Percentiles rank a stretch among this genome's conserved stretches.
Conservation (phyloP, 1,140 invertebrate species). For the Centruroides sculpturatus region DNA sequence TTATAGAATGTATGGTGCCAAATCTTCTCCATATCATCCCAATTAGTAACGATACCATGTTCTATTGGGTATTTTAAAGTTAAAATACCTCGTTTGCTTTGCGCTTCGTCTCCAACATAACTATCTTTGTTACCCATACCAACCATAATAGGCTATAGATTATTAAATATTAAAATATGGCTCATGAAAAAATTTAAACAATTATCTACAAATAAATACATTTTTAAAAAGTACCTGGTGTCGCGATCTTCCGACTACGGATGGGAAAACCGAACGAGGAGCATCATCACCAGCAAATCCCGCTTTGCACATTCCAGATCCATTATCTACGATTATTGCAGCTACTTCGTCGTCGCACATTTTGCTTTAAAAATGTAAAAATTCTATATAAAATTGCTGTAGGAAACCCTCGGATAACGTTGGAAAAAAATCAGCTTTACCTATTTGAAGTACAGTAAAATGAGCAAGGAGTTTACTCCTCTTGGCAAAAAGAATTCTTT, state of each 20-base stretch:
- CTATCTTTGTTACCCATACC: slow-evolving; percentile 21
- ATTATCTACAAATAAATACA: too few species aligned
- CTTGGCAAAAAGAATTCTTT: too few species aligned
- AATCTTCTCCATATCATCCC: slow-evolving; percentile 37
- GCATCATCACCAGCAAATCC: slow-evolving; percentile 37
- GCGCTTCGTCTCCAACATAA: slow-evolving; percentile 33
- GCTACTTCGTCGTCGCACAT: slow-evolving; percentile 43
- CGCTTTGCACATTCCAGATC: slow-evolving; percentile 34
- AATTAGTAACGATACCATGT: slow-evolving; percentile 40
- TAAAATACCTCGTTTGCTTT: slow-evolving; percentile 32
- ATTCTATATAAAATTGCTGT: too few species aligned
- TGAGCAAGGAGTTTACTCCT: too few species aligned
- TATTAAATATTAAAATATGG: too few species aligned
- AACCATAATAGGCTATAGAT: too few species aligned
- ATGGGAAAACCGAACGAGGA: slow-evolving; percentile 31
- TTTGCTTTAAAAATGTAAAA: slow-evolving; percentile 19
- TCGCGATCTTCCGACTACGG: slow-evolving; percentile 28
- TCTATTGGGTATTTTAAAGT: slow-evolving; percentile 38
- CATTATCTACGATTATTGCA: slow-evolving; percentile 34
- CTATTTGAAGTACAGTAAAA: too few species aligned
- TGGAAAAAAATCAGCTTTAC: too few species aligned
- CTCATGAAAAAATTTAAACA: too few species aligned
- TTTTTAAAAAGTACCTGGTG: slow-evolving; percentile 20
- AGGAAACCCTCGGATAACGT: too few species aligned
- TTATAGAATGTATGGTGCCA: slow-evolving; percentile 41